Evolutionary conservation across 2,888 invertebrate genomes (phyloP), one percentile per base, ranked within the genome.

Genomic region (Eupsilia transversa): DNA sequence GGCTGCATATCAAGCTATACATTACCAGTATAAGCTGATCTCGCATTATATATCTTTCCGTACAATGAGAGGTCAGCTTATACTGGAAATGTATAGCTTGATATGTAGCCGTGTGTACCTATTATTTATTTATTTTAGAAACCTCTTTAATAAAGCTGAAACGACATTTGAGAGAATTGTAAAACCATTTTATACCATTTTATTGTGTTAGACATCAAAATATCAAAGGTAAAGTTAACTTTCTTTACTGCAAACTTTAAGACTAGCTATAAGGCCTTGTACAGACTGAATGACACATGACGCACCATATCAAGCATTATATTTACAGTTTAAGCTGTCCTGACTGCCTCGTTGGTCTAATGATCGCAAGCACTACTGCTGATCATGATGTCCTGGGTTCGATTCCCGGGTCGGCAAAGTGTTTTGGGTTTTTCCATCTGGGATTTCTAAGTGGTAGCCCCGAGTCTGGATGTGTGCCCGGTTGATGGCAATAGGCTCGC

Each of bases 161-260:
- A 69, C 6, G 7, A 17, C 17, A 43, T 54, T 49, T n/a, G 1
- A 20, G 10, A 17, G 9, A 20, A 38, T n/a, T 23, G 10, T 20
- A 52, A 38, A 30, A 46, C 17, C 23, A 35, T 52, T 68, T 41
- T 23, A 38, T 17, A 30, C 12, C 23, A n/a, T 59, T 57, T 72
- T 60, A 49, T 49, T 41, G 9, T 33, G 14, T 43, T 9, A 4
- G 23, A 14, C 20, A n/a, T 33, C 2, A 14, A 59, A 59, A 41
- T 65, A 23, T 57, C n/a, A 56, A n/a, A 74, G 38, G 10, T 2
- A 35, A 27, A 41, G 20, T 30, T 10, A 1, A 17, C 43, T 75
- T 54, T 74, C 60, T 17, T 38, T n/a, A 54, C 38, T 38, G 56
- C 35, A 9, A 60, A 68, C 7, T 12, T 43, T 20, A 65, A 35